Percentiles rank a stretch among this genome's conserved stretches.
These are phyloP conservation scores for Leiothrix lutea DNA, from an alignment of 2,113 vertebrate genomes.

Conservation along the genomic window DNA sequence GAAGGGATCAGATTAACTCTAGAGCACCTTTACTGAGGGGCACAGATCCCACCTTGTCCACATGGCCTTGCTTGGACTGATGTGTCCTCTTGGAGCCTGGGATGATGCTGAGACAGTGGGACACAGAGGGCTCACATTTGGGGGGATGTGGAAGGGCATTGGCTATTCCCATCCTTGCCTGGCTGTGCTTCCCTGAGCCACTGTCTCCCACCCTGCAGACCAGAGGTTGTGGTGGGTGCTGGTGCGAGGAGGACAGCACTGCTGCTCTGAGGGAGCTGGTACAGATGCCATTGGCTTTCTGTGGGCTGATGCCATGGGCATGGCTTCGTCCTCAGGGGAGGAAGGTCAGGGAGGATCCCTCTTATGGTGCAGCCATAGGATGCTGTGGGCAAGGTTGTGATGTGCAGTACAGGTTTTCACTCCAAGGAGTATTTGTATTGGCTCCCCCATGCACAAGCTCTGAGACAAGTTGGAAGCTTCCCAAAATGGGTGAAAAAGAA, in stretches of 20 bases:
- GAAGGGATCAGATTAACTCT: not conserved
- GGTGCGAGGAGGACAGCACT: accelerated
- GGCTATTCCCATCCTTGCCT: not conserved
- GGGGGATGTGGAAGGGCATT: not conserved
- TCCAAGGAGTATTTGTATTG: not conserved
- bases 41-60: accelerated
- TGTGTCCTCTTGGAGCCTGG: not conserved
- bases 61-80: not conserved
- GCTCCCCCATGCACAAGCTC: not conserved
- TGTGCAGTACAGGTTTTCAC: not conserved
- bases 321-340: accelerated
- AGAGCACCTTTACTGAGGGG: not conserved
- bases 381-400: not conserved
- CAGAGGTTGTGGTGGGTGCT: accelerated
- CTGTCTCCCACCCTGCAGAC: not conserved
- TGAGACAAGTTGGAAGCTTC: not conserved
- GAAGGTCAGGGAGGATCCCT: not conserved
- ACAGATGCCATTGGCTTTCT: not conserved
- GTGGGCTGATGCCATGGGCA: not conserved
- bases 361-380: not conserved
- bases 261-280: not conserved
- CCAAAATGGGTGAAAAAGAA: not conserved
- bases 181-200: not conserved
- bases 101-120: not conserved
- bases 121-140: accelerated